Base-by-base conservation (phyloP, 1,140 invertebrate species). In the Apis florea region DNA sequence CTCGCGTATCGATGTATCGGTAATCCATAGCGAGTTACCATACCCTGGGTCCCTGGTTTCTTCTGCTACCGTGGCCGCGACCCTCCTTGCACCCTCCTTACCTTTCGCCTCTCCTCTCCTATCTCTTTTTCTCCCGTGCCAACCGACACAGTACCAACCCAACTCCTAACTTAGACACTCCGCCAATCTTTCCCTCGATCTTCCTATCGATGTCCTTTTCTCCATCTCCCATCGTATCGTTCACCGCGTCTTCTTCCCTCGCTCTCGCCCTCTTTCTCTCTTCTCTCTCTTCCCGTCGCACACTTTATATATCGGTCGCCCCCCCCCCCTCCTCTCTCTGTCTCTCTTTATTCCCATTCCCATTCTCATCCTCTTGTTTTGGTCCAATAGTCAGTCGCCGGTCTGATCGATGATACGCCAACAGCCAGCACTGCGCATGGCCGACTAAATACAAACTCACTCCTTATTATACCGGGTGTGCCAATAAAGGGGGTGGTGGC, bases 361-460 rank as follows among this genome's bases (percentile, higher is more conserved):
- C 87, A 90, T 85, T 90, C 86, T 88, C 90, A 87, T 90, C 90
- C 91, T 92, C 90, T 93, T 93, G 92, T 93, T 93, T 93, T 93
- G 90, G 90, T 91, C 91, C 92, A 93, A 93, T 93, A 92, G 92
- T 93, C 90, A 89, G 89, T 92, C 89, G 89, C 84, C 88, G 84
- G 90, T 91, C 92, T 93, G 92, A 93, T 93, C 92, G 92, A 93
- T 93, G 92, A 93, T 93, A 93, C 91, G 89, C 90, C 90, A 91
- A 90, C 89, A 88, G 86, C 83, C 86, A 78, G 83, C 86, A 92
- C 91, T 93, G 93, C 92, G 93, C 93, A 93, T 93, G 92, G 89
- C 88, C 91, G 91, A 88, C 88, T 91, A 90, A 91, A 91, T 92
- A 92, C 89, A 91, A 91, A 91, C 92, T 90, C 89, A 85, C 89